These are phyloP conservation scores for Amphiprion percula DNA, from an alignment of 2,113 vertebrate genomes.

Conservation along the genomic window DNA sequence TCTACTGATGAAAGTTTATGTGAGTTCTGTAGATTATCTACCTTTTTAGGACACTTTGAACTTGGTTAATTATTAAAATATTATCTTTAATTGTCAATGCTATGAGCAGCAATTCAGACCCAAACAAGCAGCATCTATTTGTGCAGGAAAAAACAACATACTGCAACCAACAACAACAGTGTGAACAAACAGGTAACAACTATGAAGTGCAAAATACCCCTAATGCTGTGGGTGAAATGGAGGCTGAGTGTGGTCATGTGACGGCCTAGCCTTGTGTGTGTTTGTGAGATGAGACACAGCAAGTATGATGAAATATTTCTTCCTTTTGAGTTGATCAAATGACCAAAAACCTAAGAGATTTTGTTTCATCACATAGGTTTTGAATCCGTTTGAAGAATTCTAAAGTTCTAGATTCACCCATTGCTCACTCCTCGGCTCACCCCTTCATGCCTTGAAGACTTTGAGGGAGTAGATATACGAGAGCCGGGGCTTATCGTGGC, in stretches of 20 bases:
- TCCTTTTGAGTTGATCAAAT: conserved; percentile 6
- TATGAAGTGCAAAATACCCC: neutral
- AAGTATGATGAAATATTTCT: neutral
- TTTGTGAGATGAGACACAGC: neutral
- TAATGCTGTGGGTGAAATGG: neutral
- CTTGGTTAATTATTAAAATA: neutral
- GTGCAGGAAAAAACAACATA: neutral
- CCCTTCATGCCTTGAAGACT: conserved; percentile 32
- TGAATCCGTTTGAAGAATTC: conserved; percentile 8
- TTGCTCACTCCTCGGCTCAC: conserved; percentile 16
- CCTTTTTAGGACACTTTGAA: neutral
- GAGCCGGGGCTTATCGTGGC: conserved; percentile 39
- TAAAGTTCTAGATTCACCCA: conserved; percentile 10
- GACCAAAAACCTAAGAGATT: conserved; percentile 6
- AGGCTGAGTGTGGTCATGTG: neutral
- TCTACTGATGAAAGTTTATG: neutral
- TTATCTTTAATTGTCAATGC: neutral
- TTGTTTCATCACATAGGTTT: conserved; percentile 30
- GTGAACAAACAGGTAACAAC: neutral
- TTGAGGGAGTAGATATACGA: conserved; percentile 14
- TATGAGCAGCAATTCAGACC: neutral
- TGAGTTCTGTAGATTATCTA: neutral
- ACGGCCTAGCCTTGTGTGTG: neutral
- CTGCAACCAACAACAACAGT: neutral
- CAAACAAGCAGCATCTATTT: neutral